These are phyloP conservation scores for Zygaena filipendulae DNA, from an alignment of 2,888 invertebrate species.

Conservation along the genomic window DNA sequence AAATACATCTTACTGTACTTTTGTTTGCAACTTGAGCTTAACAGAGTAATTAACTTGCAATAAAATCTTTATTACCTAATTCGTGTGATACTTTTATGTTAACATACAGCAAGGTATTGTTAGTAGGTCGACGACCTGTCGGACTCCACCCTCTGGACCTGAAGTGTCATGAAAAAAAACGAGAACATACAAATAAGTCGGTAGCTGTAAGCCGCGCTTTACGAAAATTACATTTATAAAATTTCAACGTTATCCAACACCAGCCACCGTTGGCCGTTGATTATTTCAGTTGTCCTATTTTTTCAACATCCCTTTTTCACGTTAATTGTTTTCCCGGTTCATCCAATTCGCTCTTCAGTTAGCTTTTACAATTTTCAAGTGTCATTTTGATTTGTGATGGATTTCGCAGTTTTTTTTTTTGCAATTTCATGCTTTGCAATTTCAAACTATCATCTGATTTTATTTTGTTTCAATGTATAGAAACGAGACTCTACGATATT, in stretches of 20 bases:
- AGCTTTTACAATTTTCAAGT: constrained; percentile 63
- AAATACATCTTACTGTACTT: too few relatives aligned
- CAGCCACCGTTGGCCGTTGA: constrained; percentile 40
- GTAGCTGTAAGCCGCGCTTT: too few relatives aligned
- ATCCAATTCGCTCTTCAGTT: constrained; percentile 56
- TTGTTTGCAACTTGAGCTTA: too few relatives aligned
- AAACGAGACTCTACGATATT: constrained; percentile 17
- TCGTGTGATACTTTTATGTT: too few relatives aligned
- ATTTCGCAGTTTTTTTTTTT: constrained; percentile 60
- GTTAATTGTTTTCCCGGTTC: constrained; percentile 58
- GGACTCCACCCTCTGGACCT: too few relatives aligned
- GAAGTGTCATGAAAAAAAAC: too few relatives aligned
- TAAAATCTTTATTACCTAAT: too few relatives aligned
- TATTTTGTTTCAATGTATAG: constrained; percentile 45
- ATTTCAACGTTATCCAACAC: constrained; percentile 37
- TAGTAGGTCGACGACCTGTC: too few relatives aligned
- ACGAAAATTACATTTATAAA: constrained; percentile 45
- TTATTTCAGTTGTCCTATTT: constrained; percentile 59
- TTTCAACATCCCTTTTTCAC: constrained; percentile 42
- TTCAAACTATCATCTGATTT: constrained; percentile 43
- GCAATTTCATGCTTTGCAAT: constrained; percentile 56
- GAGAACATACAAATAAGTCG: too few relatives aligned
- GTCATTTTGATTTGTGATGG: constrained; percentile 66
- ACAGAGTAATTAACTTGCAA: too few relatives aligned
- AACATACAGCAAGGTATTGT: too few relatives aligned